Percentiles rank a stretch among this genome's conserved stretches.
These are phyloP conservation scores for Alviniconcha strummeri DNA, from an alignment of 2,888 invertebrate species.

Conservation along the genomic window DNA sequence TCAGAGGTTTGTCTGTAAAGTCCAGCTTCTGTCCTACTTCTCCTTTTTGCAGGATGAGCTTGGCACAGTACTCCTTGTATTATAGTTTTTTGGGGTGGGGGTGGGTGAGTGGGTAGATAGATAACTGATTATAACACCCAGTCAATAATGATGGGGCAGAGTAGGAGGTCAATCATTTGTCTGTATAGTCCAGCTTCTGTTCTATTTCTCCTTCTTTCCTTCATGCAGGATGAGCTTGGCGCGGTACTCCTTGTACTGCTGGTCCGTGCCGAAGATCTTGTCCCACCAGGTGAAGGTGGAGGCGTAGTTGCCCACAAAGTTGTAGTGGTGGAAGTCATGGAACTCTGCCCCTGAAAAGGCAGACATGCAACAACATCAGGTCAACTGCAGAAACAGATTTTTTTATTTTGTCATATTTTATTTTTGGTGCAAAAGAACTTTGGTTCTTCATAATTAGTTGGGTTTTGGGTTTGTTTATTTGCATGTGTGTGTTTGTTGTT, in stretches of 20 bases:
- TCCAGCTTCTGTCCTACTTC: slow-evolving; percentile 12
- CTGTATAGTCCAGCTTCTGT: neutral
- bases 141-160: too few relatives aligned
- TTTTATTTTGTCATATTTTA: neutral
- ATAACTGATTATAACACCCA: too few relatives aligned
- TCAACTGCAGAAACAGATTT: neutral
- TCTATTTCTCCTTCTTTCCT: slow-evolving; percentile 29
- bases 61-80: slow-evolving; percentile 57
- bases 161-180: neutral
- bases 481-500: neutral
- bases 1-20: neutral
- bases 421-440: neutral
- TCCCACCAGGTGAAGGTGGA: slow-evolving; percentile 70
- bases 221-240: slow-evolving; percentile 40
- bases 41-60: slow-evolving; percentile 33
- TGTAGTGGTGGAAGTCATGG: slow-evolving; percentile 70
- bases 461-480: neutral
- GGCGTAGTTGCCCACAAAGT: slow-evolving; percentile 67
- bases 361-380: neutral
- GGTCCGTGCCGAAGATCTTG: slow-evolving; percentile 64
- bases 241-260: slow-evolving; percentile 58
- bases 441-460: too few relatives aligned
- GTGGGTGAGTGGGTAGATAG: too few relatives aligned
- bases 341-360: slow-evolving; percentile 57
- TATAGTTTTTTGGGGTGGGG: slow-evolving; percentile 30